Conservation (phyloP, 2,888 invertebrate species). For the Cancer borealis region DNA sequence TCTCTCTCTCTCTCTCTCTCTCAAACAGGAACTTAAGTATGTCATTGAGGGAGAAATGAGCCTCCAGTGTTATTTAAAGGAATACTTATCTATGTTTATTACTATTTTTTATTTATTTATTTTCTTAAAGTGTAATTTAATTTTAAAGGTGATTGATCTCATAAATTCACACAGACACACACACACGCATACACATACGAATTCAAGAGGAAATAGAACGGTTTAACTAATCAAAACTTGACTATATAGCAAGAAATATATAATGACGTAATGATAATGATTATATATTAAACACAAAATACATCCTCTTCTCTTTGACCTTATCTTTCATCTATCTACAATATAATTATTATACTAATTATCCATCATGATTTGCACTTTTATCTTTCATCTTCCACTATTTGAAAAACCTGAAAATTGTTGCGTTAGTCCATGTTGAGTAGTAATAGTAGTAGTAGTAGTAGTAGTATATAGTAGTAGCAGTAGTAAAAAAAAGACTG, state of each 20-base stretch:
- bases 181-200: neutral
- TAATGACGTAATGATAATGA: neutral
- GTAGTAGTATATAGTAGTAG: neutral
- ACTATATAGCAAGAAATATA: neutral
- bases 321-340: neutral
- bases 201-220: neutral
- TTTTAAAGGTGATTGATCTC: neutral
- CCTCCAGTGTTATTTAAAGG: no score
- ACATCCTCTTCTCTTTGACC: neutral
- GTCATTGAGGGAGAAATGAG: no score
- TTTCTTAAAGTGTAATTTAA: no score
- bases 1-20: no score
- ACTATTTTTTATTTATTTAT: no score
- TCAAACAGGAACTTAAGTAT: no score
- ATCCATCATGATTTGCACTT: neutral
- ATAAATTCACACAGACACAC: slow-evolving; percentile 11
- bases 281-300: neutral
- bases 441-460: neutral
- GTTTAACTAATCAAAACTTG: neutral
- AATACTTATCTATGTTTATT: no score
- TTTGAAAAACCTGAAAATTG: neutral
- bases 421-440: neutral
- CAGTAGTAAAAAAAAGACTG: neutral
- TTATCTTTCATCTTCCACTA: neutral
- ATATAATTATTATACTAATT: neutral